Base-by-base conservation (phyloP, 2,797 vertebrate genomes). In the Enteromius unitaeniatus region DNA sequence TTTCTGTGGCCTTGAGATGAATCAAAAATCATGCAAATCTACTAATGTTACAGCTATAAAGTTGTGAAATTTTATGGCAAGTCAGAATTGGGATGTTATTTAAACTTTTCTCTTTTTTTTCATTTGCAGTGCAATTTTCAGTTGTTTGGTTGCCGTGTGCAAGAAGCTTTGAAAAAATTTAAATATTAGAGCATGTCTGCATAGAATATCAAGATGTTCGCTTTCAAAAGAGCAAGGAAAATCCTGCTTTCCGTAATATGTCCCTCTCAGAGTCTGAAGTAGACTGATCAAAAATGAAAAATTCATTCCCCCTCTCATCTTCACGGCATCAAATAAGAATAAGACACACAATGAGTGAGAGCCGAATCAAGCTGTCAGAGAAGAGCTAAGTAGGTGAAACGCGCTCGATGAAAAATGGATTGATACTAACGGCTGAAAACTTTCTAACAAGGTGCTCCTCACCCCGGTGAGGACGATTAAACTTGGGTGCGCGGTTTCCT, bases 331-430 rank as follows among this genome's bases (percentile, higher is more conserved):
- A 86, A 86, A 86, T 75, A 64, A 77, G 26, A 74, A 73, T 62
- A 78, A 78, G 74, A 55, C 65, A 73, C 73, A 78, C 72, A 68
- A 85, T 60, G 80, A 65, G 79, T 53, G 45, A 64, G 55, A 85
- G 49, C 47, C 51, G 60, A 81, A 78, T 87, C 73, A 84, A 73
- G 65, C 78, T 81, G 79, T 81, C 86, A 69, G 74, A 67, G 31
- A 58, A 58, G 45, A 82, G 83, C 65, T 75, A 75, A 75, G 49
- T 60, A 74, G 26, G 80, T 51, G 58, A 83, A 85, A 79, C 23
- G 37, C 4, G 40, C 40, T 40, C 53, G 23, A 82, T 78, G 78
- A 80, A 84, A 87, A 86, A 74, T 87, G 86, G 73, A 84, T 80
- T 47, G 58, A 58, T 86, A 85, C 84, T 85, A 72, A 85, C 8